phyloP scores from a whole-genome alignment of 1,140 invertebrate genomes.

The Eufriesea mexicana region DNA sequence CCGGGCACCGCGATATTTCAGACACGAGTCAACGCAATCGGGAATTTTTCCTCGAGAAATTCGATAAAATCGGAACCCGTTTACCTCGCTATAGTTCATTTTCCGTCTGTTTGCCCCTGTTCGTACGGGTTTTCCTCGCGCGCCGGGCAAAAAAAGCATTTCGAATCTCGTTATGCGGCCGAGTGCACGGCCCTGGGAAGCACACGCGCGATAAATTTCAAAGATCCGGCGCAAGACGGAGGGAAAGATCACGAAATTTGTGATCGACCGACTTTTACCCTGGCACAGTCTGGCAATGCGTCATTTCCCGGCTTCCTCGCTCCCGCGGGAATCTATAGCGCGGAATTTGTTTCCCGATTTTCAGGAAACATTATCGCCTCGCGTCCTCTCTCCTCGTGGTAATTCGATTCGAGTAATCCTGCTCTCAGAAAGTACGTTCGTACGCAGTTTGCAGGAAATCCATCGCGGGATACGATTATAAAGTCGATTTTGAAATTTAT shows the following conservation, averaged over 20 bases:
- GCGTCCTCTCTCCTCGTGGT: not conserved
- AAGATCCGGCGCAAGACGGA: constrained; percentile 18
- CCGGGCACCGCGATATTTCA: no score
- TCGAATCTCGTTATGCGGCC: constrained; percentile 43
- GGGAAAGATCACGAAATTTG: constrained; percentile 58
- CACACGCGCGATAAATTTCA: constrained; percentile 52
- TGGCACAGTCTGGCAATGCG: constrained; percentile 14
- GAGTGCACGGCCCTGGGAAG: constrained; percentile 3
- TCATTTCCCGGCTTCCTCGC: constrained; percentile 47
- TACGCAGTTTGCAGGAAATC: no score
- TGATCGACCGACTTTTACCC: constrained; percentile 44
- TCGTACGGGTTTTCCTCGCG: not conserved
- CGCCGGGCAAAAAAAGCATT: not conserved
- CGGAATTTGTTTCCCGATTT: constrained; percentile 58
- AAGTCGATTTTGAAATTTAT: no score
- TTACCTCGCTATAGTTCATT: constrained; percentile 24
- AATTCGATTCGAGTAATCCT: not conserved
- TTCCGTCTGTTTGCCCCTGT: not conserved
- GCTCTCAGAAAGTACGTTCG: not conserved
- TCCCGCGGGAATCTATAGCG: not conserved
- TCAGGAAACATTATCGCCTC: constrained; percentile 53
- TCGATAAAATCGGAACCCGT: not conserved
- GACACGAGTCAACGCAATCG: not conserved
- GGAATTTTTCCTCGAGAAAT: not conserved
- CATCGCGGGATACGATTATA: no score